These are phyloP conservation scores for Podocnemis expansa DNA, from an alignment of 2,113 vertebrate species.

Conservation along the genomic window DNA sequence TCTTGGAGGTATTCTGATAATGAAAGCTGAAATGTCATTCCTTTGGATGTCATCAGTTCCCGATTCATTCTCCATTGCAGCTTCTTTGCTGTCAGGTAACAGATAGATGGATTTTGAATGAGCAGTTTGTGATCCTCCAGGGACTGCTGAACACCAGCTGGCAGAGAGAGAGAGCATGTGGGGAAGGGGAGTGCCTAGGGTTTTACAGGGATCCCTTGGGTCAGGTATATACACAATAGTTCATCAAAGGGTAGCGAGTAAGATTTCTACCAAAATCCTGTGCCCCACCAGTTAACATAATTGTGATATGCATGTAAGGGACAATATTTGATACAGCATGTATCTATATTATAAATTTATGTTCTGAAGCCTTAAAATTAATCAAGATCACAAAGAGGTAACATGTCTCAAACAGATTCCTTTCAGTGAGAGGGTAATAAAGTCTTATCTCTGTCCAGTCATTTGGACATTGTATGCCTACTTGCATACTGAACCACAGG, in stretches of 20 bases:
- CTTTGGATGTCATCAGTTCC: constrained; percentile 40
- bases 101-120: constrained; percentile 12
- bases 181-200: not conserved
- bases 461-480: not conserved
- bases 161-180: not conserved
- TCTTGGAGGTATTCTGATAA: constrained; percentile 68
- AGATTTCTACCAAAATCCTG: not conserved
- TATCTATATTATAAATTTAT: not conserved
- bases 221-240: not conserved
- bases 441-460: not conserved
- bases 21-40: constrained; percentile 67
- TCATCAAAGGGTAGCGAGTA: not conserved
- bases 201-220: not conserved
- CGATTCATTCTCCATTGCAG: not conserved
- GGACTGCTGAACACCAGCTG: not conserved
- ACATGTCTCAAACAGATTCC: not conserved
- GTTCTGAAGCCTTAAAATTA: not conserved
- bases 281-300: not conserved
- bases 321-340: not conserved
- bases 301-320: not conserved
- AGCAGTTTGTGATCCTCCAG: not conserved
- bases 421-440: not conserved
- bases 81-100: not conserved
- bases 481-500: not conserved
- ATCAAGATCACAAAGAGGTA: not conserved